These are phyloP conservation scores for Ficedula albicollis DNA, from an alignment of 2,797 vertebrate genomes.

Conservation along the genomic window DNA sequence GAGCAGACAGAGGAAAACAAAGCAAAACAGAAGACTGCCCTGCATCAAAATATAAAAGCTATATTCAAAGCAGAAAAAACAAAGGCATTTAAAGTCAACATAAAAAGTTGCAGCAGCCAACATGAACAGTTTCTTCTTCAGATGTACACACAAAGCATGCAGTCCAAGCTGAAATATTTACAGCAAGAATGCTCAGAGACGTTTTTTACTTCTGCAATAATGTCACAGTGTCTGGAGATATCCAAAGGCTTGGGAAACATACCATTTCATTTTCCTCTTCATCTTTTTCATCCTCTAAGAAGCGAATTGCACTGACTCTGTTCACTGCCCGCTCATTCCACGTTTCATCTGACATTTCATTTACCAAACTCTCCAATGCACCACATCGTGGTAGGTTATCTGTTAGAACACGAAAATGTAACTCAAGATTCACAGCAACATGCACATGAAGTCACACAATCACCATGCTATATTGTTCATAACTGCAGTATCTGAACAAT, in stretches of 20 bases:
- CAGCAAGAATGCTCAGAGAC: neutral
- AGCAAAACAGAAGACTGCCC: neutral
- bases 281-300: constrained; percentile 89
- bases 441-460: neutral
- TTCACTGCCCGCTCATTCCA: constrained; percentile 88
- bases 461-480: neutral
- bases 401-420: constrained; percentile 23
- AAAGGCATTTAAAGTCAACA: neutral
- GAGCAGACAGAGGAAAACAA: constrained; percentile 1
- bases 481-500: neutral
- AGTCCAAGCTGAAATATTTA: neutral
- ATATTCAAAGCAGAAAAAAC: neutral
- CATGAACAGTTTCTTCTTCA: neutral
- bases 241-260: constrained; percentile 39
- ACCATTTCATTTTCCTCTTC: constrained; percentile 91
- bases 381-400: constrained; percentile 93
- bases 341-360: constrained; percentile 87
- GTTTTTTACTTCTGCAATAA: neutral
- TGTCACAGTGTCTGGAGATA: neutral
- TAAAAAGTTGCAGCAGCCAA: neutral
- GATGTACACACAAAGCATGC: neutral
- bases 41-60: neutral
- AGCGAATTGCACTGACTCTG: constrained; percentile 94
- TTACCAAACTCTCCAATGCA: constrained; percentile 91
- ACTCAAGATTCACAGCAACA: neutral